Conservation (phyloP, 2,888 invertebrate genomes). For the Ochropleura plecta region DNA sequence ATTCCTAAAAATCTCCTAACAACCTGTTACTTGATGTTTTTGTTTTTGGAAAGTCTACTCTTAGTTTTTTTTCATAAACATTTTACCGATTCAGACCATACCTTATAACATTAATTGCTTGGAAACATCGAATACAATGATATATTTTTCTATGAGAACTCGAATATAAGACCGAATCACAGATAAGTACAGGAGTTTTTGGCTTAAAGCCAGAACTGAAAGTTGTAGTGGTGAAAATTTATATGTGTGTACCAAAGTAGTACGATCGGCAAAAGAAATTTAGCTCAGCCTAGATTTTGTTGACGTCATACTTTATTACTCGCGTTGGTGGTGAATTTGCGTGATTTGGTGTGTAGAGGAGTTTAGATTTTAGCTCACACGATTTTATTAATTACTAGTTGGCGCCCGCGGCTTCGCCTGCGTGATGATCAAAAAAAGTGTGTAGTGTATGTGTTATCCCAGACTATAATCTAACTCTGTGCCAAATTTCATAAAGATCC, state of each 20-base stretch:
- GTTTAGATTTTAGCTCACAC: neutral
- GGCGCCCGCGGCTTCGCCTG: too few relatives aligned
- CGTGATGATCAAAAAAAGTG: too few relatives aligned
- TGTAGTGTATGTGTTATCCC: too few relatives aligned
- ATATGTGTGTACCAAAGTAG: constrained; percentile 77
- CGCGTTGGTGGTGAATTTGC: constrained; percentile 41
- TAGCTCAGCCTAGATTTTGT: constrained; percentile 57
- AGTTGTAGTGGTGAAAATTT: constrained; percentile 81
- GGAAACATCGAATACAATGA: constrained; percentile 53
- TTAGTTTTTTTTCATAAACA: neutral
- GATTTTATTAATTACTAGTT: too few relatives aligned
- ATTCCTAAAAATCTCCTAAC: neutral
- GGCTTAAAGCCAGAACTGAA: constrained; percentile 80
- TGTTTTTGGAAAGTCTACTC: neutral
- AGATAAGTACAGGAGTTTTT: constrained; percentile 73
- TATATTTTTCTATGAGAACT: constrained; percentile 70
- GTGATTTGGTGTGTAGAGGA: constrained; percentile 22
- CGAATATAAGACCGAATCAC: constrained; percentile 72
- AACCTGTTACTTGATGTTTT: neutral
- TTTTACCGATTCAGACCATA: neutral
- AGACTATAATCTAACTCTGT: too few relatives aligned
- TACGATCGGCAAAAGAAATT: constrained; percentile 71
- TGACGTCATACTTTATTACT: constrained; percentile 49
- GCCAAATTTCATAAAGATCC: too few relatives aligned
- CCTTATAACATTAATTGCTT: constrained; percentile 41